phyloP scores from a whole-genome alignment of 2,113 vertebrate genomes.

The Pao palembangensis region DNA sequence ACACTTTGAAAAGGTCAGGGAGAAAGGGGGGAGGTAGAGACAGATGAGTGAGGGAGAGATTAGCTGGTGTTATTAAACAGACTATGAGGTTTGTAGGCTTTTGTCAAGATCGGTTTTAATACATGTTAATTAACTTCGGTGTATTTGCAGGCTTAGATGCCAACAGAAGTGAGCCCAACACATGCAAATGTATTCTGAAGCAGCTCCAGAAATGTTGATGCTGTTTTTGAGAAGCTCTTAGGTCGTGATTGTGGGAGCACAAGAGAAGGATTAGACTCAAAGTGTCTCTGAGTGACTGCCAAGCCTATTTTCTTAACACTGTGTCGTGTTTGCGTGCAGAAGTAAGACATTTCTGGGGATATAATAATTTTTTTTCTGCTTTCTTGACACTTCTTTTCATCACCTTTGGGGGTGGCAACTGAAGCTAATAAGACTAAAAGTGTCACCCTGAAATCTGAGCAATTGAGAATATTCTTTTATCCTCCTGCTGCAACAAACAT shows the following conservation, averaged over 20 bases:
- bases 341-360: conserved; percentile 19
- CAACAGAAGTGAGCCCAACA: neutral
- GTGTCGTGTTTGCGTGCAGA: too few relatives aligned
- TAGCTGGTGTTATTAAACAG: conserved; percentile 25
- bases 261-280: conserved; percentile 28
- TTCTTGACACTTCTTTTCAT: conserved; percentile 43
- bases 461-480: neutral
- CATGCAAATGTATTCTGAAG: neutral
- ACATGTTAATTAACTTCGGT: conserved; percentile 26
- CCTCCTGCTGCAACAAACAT: conserved; percentile 1
- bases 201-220: neutral
- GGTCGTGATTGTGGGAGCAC: conserved; percentile 25
- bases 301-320: conserved; percentile 13
- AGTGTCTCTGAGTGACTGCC: conserved; percentile 37
- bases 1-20: conserved; percentile 29
- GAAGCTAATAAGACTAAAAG: neutral
- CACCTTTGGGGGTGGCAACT: neutral
- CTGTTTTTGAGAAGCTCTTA: conserved; percentile 10
- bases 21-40: conserved; percentile 7
- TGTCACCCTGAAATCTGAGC: neutral
- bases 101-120: conserved; percentile 22
- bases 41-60: conserved; percentile 20
- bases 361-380: conserved; percentile 29
- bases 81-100: conserved; percentile 26
- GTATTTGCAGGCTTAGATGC: conserved; percentile 3